A percentile compares a stretch with the other conserved stretches of the same genome.
Evolutionary conservation across 2,797 vertebrate species (phyloP).

Genomic region (Gephyroberyx darwinii): DNA sequence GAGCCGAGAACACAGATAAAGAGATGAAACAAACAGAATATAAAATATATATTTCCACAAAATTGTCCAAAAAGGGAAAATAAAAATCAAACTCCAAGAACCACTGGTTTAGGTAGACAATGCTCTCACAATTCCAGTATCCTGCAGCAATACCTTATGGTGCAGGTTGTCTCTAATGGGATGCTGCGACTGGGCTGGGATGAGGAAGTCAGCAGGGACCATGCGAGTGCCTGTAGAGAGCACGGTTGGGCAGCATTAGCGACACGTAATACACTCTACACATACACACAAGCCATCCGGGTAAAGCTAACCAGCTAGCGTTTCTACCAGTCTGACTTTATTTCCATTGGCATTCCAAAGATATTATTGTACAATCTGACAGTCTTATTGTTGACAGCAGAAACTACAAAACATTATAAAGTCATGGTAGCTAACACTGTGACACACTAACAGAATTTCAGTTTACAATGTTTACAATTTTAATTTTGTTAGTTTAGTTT

Average conservation of each 20-base stretch:
- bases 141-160: slow-evolving; percentile 86
- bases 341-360: neutral
- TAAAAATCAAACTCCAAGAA: no score
- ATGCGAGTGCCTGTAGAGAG: slow-evolving; percentile 89
- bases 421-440: neutral
- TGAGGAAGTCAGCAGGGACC: slow-evolving; percentile 95
- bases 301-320: neutral
- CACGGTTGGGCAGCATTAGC: slow-evolving; percentile 9
- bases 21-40: no score
- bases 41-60: no score
- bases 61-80: no score
- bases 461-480: no score
- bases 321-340: no score
- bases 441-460: neutral
- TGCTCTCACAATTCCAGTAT: neutral
- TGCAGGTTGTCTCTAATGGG: slow-evolving; percentile 93
- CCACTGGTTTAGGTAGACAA: neutral
- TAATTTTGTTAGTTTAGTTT: neutral
- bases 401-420: neutral
- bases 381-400: neutral
- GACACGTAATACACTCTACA: neutral
- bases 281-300: neutral
- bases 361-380: no score
- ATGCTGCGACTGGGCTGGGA: slow-evolving; percentile 93
- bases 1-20: no score